phyloP scores from a whole-genome alignment of 2,113 vertebrate genomes.

The Nyctibius bracteatus region DNA sequence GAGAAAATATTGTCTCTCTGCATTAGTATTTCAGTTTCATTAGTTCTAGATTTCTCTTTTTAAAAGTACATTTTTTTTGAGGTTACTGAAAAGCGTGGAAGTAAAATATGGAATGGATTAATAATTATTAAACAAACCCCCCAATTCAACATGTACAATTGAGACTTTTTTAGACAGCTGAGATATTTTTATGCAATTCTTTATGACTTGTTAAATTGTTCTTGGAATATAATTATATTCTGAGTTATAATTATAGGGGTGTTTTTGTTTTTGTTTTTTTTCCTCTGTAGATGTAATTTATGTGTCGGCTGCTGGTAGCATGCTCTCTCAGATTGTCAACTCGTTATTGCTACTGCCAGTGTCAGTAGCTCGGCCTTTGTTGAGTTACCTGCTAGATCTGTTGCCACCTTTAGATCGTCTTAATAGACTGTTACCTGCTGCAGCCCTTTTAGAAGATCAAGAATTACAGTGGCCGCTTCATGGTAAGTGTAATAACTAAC shows the following conservation, averaged over 20 bases:
- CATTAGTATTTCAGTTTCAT: neutral
- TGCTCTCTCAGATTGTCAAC: conserved; percentile 95
- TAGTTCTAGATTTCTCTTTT: neutral
- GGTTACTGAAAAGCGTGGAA: neutral
- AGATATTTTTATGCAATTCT: neutral
- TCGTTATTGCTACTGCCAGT: conserved; percentile 89
- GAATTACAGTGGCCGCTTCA: conserved; percentile 98
- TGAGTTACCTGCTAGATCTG: conserved; percentile 90
- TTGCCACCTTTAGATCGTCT: conserved; percentile 91
- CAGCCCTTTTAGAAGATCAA: conserved; percentile 91
- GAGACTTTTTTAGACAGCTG: neutral
- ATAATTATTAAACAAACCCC: neutral
- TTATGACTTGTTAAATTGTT: neutral
- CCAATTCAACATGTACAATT: neutral
- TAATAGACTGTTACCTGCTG: conserved; percentile 91
- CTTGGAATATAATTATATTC: neutral
- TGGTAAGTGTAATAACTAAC: conserved; percentile 70
- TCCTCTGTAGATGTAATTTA: conserved; percentile 87
- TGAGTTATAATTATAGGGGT: neutral
- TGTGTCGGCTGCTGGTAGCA: conserved; percentile 94
- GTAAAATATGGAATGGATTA: neutral
- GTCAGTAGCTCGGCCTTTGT: conserved; percentile 88
- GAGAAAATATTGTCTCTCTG: neutral
- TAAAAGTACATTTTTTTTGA: neutral
- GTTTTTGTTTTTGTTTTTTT: neutral